Base-by-base conservation (phyloP, 2,113 vertebrate genomes). In the Sarotherodon lohbergeri region DNA sequence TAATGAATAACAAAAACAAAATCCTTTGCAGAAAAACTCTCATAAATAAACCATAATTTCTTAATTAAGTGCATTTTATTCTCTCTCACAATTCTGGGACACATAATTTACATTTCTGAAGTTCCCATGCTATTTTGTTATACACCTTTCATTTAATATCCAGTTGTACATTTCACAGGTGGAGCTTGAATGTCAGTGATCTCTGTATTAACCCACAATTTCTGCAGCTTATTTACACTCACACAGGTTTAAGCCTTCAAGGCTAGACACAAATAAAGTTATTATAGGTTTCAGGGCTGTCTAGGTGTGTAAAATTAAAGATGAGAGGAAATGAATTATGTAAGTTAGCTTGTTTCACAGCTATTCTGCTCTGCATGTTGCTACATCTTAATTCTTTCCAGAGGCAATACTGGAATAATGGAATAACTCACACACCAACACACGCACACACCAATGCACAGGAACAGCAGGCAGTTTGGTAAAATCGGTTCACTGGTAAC, bases 401-500 rank as follows among this genome's bases (percentile, higher is more conserved):
- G 14, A 29, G 87, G 90, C 83, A 61, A 84, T 83, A 71, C 19
- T 80, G 29, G n/a, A 87, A 86, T 88, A 81, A 39, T 73, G 46
- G 16, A 78, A 50, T 78, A 50, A 41, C 85, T 55, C 79, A 59
- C 50, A 54, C 50, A 34, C 66, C 36, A 55, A 54, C 68, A 89
- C 50, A 81, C 78, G 76, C 79, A 63, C 27, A 89, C 32, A 63
- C 80, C 24, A 81, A 55, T 24, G 24, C 61, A 50, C 57, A 39
- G 7, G 39, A 68, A 55, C 39, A 91, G 88, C 82, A 89, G 90
- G 80, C 90, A 90, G 90, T 24, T 66, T 83, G 73, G 84, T 89
- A 84, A 92, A 91, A 91, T 90, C 80, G 39, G 73, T 86, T 93
- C 68, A 86, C 83, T 88, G 83, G 87, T 93, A 92, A 94, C 91